Evolutionary conservation across 2,797 vertebrate genomes (phyloP).

Genomic region (Aphelocoma californica): DNA sequence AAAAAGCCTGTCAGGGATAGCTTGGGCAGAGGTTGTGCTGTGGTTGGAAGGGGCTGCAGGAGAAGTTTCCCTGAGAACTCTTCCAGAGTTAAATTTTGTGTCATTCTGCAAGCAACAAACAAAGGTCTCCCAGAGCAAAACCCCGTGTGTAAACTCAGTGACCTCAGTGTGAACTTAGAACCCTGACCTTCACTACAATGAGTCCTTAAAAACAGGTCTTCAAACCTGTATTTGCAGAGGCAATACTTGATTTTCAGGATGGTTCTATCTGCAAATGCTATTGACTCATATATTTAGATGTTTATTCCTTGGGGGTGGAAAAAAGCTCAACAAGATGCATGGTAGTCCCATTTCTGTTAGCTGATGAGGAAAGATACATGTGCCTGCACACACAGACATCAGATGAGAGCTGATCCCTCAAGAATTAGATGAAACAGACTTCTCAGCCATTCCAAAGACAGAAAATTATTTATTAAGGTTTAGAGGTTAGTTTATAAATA

Average conservation of each 20-base stretch:
- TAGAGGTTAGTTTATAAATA: not conserved
- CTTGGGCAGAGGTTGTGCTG: not conserved
- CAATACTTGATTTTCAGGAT: not conserved
- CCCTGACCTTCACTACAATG: not conserved
- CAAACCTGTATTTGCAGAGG: not conserved
- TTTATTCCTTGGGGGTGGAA: not conserved
- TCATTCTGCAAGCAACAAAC: not conserved
- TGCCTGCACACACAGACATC: not conserved
- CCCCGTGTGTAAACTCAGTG: not conserved
- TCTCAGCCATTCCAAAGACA: not conserved
- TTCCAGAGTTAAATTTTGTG: not conserved
- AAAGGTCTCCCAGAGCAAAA: not conserved
- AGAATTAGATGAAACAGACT: not conserved
- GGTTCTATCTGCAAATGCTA: not conserved
- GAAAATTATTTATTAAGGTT: not conserved
- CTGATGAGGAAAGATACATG: not conserved
- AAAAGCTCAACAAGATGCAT: not conserved
- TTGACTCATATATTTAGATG: not conserved
- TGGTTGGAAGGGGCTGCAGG: not conserved
- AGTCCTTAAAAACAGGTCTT: not conserved
- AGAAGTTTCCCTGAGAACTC: not conserved
- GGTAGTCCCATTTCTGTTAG: not conserved
- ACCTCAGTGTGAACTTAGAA: not conserved
- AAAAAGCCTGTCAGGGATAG: not conserved
- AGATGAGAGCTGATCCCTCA: not conserved